phyloP scores from a whole-genome alignment of 2,797 vertebrate genomes.

The Trematocara caparti region DNA sequence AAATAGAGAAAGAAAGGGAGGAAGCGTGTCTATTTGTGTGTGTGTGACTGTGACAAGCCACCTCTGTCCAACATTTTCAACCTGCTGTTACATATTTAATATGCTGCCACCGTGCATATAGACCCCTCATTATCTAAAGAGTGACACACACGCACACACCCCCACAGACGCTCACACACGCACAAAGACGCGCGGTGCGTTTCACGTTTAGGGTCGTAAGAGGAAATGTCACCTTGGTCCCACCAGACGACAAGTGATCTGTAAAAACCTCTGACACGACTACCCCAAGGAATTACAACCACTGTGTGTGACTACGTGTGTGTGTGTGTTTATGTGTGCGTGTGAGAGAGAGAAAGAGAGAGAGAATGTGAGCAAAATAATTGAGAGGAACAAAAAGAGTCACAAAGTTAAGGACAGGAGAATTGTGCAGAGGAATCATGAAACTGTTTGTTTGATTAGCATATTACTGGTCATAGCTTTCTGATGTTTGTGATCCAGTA shows the following conservation, averaged over 20 bases:
- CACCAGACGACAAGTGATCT: conserved; percentile 56
- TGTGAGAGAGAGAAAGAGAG: neutral
- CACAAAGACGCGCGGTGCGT: neutral
- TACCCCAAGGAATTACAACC: conserved; percentile 38
- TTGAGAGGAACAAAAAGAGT: neutral
- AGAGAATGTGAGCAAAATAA: neutral
- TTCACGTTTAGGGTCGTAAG: conserved; percentile 57
- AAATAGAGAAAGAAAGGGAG: neutral
- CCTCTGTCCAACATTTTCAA: conserved; percentile 57
- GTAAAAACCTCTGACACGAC: conserved; percentile 65
- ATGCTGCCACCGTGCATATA: conserved; percentile 67
- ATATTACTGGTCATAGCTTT: neutral
- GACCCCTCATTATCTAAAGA: conserved; percentile 67
- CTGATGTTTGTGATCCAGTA: conserved; percentile 38
- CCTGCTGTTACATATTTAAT: conserved; percentile 73
- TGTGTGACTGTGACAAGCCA: conserved; percentile 50
- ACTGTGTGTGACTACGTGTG: neutral
- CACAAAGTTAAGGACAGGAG: neutral
- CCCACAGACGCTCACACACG: neutral
- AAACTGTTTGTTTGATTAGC: neutral
- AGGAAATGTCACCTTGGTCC: conserved; percentile 71
- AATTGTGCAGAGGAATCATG: neutral
- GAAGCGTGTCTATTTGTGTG: conserved; percentile 17
- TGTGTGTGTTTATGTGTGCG: neutral
- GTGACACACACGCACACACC: conserved; percentile 12